These are phyloP conservation scores for Ursus arctos DNA, from an alignment of 2,113 vertebrate genomes.

Conservation along the genomic window DNA sequence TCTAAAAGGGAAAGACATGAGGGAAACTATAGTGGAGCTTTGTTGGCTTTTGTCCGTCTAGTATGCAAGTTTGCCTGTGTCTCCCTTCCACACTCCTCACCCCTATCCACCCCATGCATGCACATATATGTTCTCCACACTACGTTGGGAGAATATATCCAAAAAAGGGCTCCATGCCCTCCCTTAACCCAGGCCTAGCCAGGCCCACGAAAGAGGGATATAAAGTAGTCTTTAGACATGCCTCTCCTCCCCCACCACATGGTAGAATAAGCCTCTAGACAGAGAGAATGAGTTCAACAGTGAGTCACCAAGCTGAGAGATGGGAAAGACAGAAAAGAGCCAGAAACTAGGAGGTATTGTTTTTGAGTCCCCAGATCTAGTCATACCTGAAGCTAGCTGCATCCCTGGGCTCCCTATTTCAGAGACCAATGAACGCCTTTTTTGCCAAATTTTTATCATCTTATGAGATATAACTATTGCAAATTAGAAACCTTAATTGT, in stretches of 20 bases:
- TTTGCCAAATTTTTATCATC: neutral
- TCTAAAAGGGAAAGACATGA: neutral
- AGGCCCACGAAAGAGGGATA: neutral
- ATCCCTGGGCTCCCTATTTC: neutral
- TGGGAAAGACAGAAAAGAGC: neutral
- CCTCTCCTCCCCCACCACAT: neutral
- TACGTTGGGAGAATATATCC: neutral
- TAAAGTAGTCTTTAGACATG: neutral
- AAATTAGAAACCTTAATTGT: constrained; percentile 18
- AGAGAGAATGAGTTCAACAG: neutral
- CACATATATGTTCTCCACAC: neutral
- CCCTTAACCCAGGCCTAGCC: neutral
- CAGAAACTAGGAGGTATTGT: neutral
- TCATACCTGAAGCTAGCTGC: neutral
- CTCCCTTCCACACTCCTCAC: neutral
- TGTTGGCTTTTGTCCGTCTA: neutral
- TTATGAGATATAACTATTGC: constrained; percentile 11
- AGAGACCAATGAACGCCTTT: neutral
- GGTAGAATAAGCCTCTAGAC: neutral
- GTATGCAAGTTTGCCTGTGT: neutral
- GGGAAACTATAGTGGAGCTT: neutral
- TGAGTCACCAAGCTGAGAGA: neutral
- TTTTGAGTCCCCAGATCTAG: neutral
- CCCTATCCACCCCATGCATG: neutral
- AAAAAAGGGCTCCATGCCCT: neutral